Base-by-base conservation (phyloP, 1,140 invertebrate species). In the Drosophila nigrodunni region DNA sequence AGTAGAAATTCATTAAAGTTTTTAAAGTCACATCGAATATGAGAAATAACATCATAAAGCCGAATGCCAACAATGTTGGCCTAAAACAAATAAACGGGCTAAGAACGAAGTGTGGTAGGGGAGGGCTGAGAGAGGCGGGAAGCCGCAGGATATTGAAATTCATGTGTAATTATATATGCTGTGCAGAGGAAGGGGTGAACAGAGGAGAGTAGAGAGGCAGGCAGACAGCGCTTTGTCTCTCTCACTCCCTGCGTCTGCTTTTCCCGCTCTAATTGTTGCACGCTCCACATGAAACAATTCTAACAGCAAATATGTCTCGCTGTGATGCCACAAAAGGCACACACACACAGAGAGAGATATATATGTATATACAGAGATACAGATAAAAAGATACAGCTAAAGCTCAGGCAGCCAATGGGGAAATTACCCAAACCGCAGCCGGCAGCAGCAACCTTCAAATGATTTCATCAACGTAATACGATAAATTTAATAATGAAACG, bases 381-480 rank as follows among this genome's bases (percentile, higher is more conserved):
- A 30, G 60, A 64, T 25, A 41, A 25, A 39, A 18, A 18, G 34
- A 30, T 43, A 47, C 44, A 68, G 47, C 46, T 57, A 64, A 55
- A 62, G 71, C 82, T 74, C 61, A 68, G 69, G 55, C 74, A 74
- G 79, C 82, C 82, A 88, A 82, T 87, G 79, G 83, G 82, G 79
- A 87, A 87, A 87, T 87, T 87, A 87, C 50, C 54, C 55, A 47
- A 69, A 61, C 47, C 76, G 25, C 50, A 55, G 73, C 64, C 54
- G 11, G 65, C 43, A 52, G 61, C 43, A 52, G 66, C 75, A 88
- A 67, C 77, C 79, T 68, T 72, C 77, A 71, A 77, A 76, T 87
- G 83, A 87, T 87, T 87, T 88, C 82, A 87, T 87, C 82, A 87
- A 77, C 80, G 83, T 87, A 87, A 88, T 87, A 87, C 83, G 85